Evolutionary conservation across 2,888 invertebrate genomes (phyloP).

Genomic region (Troglohyphantes excavatus): DNA sequence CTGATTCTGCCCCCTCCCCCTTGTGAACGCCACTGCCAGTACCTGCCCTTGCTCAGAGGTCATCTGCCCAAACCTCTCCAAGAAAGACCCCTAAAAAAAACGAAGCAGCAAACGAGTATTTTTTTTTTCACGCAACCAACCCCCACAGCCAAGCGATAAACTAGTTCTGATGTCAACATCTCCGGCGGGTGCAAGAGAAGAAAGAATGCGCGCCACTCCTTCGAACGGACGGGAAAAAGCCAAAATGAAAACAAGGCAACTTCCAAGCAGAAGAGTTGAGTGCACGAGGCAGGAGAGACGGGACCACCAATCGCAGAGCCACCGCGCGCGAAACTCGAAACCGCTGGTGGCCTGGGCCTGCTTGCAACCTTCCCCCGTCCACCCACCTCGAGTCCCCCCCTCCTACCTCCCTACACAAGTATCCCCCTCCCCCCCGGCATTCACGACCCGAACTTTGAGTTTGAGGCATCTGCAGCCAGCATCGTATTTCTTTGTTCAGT

Average conservation of each 20-base stretch:
- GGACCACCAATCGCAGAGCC: conserved; percentile 71
- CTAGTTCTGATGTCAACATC: not conserved
- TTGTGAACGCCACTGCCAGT: too few species aligned
- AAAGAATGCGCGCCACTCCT: conserved; percentile 6
- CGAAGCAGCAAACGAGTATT: not conserved
- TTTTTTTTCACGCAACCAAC: conserved; percentile 9
- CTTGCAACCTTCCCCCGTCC: conserved; percentile 45
- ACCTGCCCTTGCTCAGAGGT: too few species aligned
- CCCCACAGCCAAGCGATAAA: conserved; percentile 2
- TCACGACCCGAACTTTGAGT: conserved; percentile 4
- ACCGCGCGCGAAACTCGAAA: conserved; percentile 72
- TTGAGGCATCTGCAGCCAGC: not conserved
- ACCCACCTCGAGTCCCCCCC: conserved; percentile 13
- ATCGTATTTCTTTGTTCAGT: conserved; percentile 49
- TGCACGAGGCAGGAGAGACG: conserved; percentile 11
- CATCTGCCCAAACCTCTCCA: too few species aligned
- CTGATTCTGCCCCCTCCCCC: too few species aligned
- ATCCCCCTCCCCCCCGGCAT: conserved; percentile 5
- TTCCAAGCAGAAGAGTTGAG: conserved; percentile 3
- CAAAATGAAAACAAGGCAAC: not conserved
- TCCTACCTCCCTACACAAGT: not conserved
- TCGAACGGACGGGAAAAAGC: not conserved
- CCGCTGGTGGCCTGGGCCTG: conserved; percentile 48
- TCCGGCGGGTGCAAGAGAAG: conserved; percentile 4
- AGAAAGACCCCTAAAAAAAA: not conserved